Percentiles rank a stretch among this genome's conserved stretches.
Conservation (phyloP, 1,140 invertebrate species). For the Lucilia sericata region DNA sequence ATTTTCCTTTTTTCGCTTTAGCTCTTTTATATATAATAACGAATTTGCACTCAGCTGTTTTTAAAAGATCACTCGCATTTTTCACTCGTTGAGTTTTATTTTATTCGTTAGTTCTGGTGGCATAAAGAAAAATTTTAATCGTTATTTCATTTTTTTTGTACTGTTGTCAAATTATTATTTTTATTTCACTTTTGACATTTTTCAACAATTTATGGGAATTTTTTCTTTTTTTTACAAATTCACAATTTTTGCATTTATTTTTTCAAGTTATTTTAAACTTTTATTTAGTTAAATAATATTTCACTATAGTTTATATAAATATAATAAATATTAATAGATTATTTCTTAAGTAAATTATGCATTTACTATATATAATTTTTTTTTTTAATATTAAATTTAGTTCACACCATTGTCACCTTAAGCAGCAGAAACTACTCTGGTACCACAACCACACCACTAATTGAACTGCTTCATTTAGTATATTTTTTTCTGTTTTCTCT, state of each 20-base stretch:
- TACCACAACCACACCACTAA: slow-evolving; percentile 39
- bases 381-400: slow-evolving; percentile 36
- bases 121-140: slow-evolving; percentile 20
- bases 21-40: background rate
- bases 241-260: slow-evolving; percentile 16
- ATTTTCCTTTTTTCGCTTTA: background rate
- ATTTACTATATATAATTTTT: background rate
- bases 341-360: background rate
- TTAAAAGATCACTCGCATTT: slow-evolving; percentile 17
- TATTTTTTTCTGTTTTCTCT: background rate
- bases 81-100: background rate
- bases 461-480: slow-evolving; percentile 32
- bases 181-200: slow-evolving; percentile 39
- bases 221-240: background rate
- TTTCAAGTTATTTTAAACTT: background rate
- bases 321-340: background rate
- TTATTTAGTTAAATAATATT: background rate
- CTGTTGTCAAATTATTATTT: slow-evolving; percentile 30
- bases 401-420: slow-evolving; percentile 41
- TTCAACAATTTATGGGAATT: slow-evolving; percentile 3
- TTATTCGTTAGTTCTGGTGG: background rate
- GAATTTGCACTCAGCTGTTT: slow-evolving; percentile 34
- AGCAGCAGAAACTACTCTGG: slow-evolving; percentile 38
- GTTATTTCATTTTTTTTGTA: slow-evolving; percentile 29
- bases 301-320: background rate